phyloP scores from a whole-genome alignment of 2,888 invertebrate genomes.

The Mycogona germanica region DNA sequence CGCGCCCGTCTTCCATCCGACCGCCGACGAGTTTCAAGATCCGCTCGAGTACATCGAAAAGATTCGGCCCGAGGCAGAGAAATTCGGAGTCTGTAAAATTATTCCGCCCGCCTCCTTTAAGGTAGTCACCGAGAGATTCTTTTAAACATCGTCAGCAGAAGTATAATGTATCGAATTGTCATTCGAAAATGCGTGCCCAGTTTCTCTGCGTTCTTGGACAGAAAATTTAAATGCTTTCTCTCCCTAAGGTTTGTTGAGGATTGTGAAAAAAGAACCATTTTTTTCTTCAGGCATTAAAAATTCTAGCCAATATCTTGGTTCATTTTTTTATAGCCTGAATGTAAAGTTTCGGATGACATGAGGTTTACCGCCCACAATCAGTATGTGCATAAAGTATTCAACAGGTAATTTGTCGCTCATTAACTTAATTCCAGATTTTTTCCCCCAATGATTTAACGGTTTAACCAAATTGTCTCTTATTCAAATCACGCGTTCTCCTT shows the following conservation, averaged over 20 bases:
- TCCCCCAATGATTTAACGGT: neutral
- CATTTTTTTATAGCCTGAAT: constrained; percentile 48
- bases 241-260: too few relatives aligned
- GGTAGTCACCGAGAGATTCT: constrained; percentile 28
- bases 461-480: neutral
- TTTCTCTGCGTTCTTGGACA: neutral
- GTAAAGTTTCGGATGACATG: constrained; percentile 69
- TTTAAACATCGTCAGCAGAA: constrained; percentile 1
- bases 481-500: neutral
- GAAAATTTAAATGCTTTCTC: neutral
- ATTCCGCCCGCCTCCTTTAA: constrained; percentile 68
- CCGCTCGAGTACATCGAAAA: constrained; percentile 72
- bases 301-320: constrained; percentile 1
- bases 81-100: constrained; percentile 76
- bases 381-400: constrained; percentile 73
- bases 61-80: constrained; percentile 58
- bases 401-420: constrained; percentile 38
- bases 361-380: constrained; percentile 80
- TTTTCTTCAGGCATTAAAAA: too few relatives aligned
- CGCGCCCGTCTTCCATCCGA: constrained; percentile 67
- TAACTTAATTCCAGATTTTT: neutral
- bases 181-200: neutral
- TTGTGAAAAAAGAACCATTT: too few relatives aligned
- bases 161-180: neutral
- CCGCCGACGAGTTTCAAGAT: constrained; percentile 71